Base-by-base conservation (phyloP, 2,888 invertebrate genomes). In the Troides aeacus region DNA sequence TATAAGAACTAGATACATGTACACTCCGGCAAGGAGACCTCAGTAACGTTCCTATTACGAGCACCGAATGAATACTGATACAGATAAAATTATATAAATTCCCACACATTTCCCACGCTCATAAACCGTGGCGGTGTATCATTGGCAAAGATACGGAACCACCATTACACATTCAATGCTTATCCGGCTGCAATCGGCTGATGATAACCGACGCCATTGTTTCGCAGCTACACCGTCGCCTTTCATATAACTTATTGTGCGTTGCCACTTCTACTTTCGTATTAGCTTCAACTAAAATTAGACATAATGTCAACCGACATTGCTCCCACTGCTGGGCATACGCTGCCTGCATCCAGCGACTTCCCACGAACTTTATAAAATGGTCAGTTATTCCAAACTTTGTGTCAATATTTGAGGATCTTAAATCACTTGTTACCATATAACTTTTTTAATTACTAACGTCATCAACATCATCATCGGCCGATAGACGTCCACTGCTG, bases 191-290 rank as follows among this genome's bases (percentile, higher is more conserved):
- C 62, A 63, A 70, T 70, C 70, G 63, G 66, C 56, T 66, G 70
- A 36, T 66, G 66, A 70, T 70, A 70, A 66, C 58, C 50, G 59
- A 12, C 58, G 62, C 70, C 66, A 70, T 70, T 70, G 70, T 70
- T 69, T 46, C 42, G 57, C 56, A 46, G 21, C 46, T 21, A 21
- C 58, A 15, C 60, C 61, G 69, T 65, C 21, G 62, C 69, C 62
- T 69, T 69, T 69, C 62, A 56, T 63, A 61, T 61, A 60, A 65
- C 61, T 65, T 57, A 59, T 67, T 60, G 15, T 66, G 46, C 59
- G 62, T 57, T 36, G 62, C 62, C 62, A 57, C 58, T 46, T 63
- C 23, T 62, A 23, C 46, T 66, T n/a, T 62, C 62, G 56, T 42
- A 53, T 60, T 15, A 58, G 17, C 24, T 59, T 66, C 24, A 63